Evolutionary conservation across 2,113 vertebrate species (phyloP).

Genomic region (Erythrolamprus reginae): DNA sequence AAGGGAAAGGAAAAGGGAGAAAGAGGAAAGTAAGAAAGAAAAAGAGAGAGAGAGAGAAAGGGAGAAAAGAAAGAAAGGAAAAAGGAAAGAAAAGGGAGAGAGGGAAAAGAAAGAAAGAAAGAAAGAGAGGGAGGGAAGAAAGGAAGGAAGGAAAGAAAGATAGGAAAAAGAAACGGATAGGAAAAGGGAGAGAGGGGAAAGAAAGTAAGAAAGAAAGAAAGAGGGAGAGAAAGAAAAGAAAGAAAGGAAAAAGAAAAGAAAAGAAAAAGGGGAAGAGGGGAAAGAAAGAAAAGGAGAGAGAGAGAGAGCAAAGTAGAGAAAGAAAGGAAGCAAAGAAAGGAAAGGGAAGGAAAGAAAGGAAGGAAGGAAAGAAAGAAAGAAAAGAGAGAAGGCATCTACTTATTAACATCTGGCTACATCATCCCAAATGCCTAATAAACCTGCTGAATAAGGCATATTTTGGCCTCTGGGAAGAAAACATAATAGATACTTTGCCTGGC

Average conservation of each 20-base stretch:
- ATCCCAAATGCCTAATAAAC: background rate
- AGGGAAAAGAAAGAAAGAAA: background rate
- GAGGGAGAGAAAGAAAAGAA: background rate
- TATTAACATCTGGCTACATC: background rate
- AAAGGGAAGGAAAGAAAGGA: background rate
- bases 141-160: too few species aligned
- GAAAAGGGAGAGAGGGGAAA: background rate
- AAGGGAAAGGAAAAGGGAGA: background rate
- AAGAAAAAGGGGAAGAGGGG: background rate
- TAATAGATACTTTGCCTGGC: background rate
- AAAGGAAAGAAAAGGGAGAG: background rate
- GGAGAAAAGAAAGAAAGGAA: rapidly evolving
- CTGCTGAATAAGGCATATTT: background rate
- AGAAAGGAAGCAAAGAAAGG: background rate
- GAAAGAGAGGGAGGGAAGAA: background rate
- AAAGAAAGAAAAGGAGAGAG: background rate
- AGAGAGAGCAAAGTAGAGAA: background rate
- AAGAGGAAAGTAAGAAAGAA: background rate
- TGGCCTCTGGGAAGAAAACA: background rate
- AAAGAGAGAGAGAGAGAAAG: background rate
- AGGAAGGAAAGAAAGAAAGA: background rate
- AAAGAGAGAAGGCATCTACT: background rate
- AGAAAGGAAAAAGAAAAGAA: background rate
- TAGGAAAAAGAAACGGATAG: too few species aligned
- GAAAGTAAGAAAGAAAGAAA: background rate